Evolutionary conservation across 2,113 vertebrate species (phyloP).

Genomic region (Lipophrys pholis): DNA sequence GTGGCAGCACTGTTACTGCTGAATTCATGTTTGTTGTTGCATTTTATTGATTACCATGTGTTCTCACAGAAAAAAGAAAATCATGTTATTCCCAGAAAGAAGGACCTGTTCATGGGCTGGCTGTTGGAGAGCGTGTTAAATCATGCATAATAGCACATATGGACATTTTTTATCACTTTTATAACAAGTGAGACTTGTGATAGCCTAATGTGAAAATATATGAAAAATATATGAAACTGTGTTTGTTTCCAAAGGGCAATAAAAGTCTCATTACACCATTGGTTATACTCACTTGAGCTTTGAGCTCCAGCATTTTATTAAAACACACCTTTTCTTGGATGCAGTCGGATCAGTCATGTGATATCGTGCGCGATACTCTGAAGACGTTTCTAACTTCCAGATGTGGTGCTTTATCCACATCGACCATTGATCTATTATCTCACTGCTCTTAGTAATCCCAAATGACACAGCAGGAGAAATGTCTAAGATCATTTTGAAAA

Average conservation of each 20-base stretch:
- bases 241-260: neutral
- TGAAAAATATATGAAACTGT: neutral
- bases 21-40: too few relatives aligned
- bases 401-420: conserved; percentile 16
- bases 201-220: too few relatives aligned
- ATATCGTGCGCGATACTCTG: neutral
- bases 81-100: too few relatives aligned
- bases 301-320: neutral
- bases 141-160: neutral
- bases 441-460: neutral
- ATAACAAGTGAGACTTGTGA: too few relatives aligned
- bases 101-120: too few relatives aligned
- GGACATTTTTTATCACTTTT: neutral
- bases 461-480: neutral
- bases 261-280: neutral
- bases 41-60: too few relatives aligned
- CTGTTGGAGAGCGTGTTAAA: too few relatives aligned
- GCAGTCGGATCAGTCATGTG: conserved; percentile 1
- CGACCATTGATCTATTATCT: neutral
- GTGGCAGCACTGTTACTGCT: too few relatives aligned
- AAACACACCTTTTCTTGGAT: conserved; percentile 5
- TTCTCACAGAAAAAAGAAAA: too few relatives aligned
- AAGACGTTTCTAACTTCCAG: conserved; percentile 10
- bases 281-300: neutral
- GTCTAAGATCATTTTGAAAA: neutral